These are phyloP conservation scores for Menidia beryllina DNA, from an alignment of 2,113 vertebrate species.

Conservation along the genomic window DNA sequence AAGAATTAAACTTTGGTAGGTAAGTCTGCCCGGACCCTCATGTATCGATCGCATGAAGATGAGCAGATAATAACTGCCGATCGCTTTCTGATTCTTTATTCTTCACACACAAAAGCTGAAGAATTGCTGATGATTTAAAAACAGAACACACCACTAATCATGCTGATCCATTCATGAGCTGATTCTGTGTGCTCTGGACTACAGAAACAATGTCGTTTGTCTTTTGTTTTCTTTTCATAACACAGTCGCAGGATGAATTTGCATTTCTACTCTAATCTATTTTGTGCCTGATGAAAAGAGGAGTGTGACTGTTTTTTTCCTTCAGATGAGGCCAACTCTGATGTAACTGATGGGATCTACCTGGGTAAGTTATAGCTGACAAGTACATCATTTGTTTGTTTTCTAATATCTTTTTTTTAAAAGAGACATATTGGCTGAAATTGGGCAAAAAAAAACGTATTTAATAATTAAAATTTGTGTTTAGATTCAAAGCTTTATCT, in stretches of 20 bases:
- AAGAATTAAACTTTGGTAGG: conserved; percentile 89
- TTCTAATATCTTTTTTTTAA: too few relatives aligned
- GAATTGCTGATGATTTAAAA: too few relatives aligned
- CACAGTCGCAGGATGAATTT: background rate
- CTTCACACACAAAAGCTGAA: too few relatives aligned
- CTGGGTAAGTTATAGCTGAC: conserved; percentile 80
- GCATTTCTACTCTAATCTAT: background rate
- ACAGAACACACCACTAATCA: too few relatives aligned
- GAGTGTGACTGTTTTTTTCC: background rate
- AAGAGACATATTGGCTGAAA: too few relatives aligned
- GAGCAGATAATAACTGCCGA: background rate
- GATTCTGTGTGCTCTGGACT: too few relatives aligned
- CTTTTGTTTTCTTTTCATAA: too few relatives aligned
- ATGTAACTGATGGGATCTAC: conserved; percentile 84
- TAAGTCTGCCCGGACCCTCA: conserved; percentile 52
- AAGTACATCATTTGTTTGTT: background rate
- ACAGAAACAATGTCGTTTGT: too few relatives aligned
- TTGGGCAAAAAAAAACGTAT: too few relatives aligned
- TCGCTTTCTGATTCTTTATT: background rate
- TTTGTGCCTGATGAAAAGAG: background rate
- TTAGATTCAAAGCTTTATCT: too few relatives aligned
- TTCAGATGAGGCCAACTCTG: conserved; percentile 86
- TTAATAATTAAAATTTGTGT: too few relatives aligned
- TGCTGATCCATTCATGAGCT: background rate
- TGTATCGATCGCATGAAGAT: background rate